These are phyloP conservation scores for Lepidocyrtinus sp. DNA, from an alignment of 2,888 invertebrate genomes.

Conservation along the genomic window DNA sequence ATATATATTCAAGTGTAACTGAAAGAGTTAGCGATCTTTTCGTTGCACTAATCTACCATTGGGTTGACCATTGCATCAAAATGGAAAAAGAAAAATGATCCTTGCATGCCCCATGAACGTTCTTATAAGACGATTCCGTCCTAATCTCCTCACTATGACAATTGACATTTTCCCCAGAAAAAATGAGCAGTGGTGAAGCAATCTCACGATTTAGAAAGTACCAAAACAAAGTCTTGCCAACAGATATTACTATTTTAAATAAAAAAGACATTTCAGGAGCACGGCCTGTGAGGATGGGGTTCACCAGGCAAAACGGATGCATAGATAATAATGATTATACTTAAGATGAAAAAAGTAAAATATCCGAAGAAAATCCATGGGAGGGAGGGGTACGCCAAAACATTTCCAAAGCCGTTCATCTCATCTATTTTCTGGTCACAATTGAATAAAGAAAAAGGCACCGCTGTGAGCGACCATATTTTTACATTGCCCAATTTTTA, in stretches of 20 bases:
- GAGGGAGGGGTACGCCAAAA: constrained; percentile 53
- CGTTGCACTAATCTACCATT: not conserved
- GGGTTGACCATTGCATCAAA: not conserved
- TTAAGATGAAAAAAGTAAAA: constrained; percentile 18
- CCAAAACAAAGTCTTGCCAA: not conserved
- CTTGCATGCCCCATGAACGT: not conserved
- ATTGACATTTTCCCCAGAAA: constrained; percentile 36
- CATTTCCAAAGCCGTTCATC: constrained; percentile 43
- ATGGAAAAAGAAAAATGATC: not conserved
- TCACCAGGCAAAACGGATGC: too few relatives aligned
- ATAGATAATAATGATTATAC: too few relatives aligned
- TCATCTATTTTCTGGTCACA: constrained; percentile 43
- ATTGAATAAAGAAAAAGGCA: constrained; percentile 37
- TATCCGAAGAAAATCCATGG: constrained; percentile 27
- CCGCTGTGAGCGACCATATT: constrained; percentile 58
- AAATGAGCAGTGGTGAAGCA: not conserved
- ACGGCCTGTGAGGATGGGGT: not conserved
- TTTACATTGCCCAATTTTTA: constrained; percentile 35
- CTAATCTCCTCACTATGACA: constrained; percentile 32
- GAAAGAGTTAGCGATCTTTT: not conserved
- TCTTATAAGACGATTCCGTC: constrained; percentile 26
- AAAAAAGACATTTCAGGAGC: constrained; percentile 15
- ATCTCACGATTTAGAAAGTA: not conserved
- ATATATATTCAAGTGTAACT: not conserved
- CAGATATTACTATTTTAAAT: not conserved